Evolutionary conservation across 1,140 invertebrate species (phyloP).

Genomic region (Drosophila bifasciata): DNA sequence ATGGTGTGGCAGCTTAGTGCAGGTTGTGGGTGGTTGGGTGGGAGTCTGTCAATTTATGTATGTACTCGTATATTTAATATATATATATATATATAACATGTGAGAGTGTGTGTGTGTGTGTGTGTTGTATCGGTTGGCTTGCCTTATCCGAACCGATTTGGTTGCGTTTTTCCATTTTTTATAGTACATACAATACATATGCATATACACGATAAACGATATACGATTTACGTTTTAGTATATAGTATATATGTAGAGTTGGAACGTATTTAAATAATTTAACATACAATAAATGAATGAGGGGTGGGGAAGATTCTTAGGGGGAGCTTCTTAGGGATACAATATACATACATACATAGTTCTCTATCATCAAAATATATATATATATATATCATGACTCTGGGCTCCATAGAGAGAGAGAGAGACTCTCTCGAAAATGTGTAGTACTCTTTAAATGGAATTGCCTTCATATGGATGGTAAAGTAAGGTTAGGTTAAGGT

Average conservation of each 20-base stretch:
- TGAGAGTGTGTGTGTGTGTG: constrained; percentile 60
- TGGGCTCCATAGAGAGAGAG: constrained; percentile 48
- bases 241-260: constrained; percentile 58
- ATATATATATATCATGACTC: constrained; percentile 32
- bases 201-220: constrained; percentile 48
- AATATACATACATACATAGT: constrained; percentile 69
- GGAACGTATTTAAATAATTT: constrained; percentile 66
- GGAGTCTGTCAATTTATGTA: constrained; percentile 7
- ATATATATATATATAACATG: constrained; percentile 75
- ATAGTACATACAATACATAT: constrained; percentile 64
- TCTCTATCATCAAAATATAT: constrained; percentile 47
- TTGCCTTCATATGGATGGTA: constrained; percentile 2
- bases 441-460: constrained; percentile 5
- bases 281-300: constrained; percentile 69
- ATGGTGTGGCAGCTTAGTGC: background rate
- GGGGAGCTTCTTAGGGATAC: constrained; percentile 43
- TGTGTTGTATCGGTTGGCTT: constrained; percentile 8
- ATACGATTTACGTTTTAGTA: too few species aligned
- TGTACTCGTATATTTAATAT: constrained; percentile 38
- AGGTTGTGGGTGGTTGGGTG: background rate
- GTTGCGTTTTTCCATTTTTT: constrained; percentile 45
- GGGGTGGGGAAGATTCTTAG: constrained; percentile 8
- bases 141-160: background rate
- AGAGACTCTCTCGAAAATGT: constrained; percentile 20
- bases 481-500: background rate